Evolutionary conservation across 1,140 invertebrate genomes (phyloP).

Genomic region (Rhopalosiphum maidis): DNA sequence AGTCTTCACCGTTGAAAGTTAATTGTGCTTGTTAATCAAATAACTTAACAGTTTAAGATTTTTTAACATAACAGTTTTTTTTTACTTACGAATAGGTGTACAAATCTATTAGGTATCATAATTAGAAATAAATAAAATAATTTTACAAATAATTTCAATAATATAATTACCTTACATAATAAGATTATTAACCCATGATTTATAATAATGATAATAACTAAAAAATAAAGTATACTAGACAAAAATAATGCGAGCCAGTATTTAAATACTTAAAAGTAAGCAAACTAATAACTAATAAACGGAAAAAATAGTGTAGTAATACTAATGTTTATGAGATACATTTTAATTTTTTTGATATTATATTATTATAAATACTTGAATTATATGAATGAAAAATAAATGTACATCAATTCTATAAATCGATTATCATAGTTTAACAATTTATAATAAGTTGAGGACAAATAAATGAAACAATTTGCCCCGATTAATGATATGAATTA

Average conservation of each 20-base stretch:
- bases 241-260: not conserved
- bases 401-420: conserved; percentile 5
- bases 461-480: not conserved
- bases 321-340: not conserved
- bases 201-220: not conserved
- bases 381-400: conserved; percentile 33
- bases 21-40: not conserved
- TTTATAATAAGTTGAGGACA: not conserved
- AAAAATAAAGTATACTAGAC: not conserved
- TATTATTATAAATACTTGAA: not conserved
- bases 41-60: not conserved
- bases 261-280: not conserved
- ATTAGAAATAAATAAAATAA: conserved; percentile 1
- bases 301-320: not conserved
- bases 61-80: not conserved
- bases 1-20: not conserved
- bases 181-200: not conserved
- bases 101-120: not conserved
- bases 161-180: not conserved
- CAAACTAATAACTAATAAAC: not conserved
- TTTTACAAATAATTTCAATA: conserved; percentile 5
- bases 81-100: not conserved
- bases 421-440: not conserved
- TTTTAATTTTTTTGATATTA: conserved; percentile 10
- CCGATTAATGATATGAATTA: conserved; percentile 18